Percentiles rank a stretch among this genome's conserved stretches.
These are phyloP conservation scores for Ptychoptera contaminata DNA, from an alignment of 2,888 invertebrate species.

Conservation along the genomic window DNA sequence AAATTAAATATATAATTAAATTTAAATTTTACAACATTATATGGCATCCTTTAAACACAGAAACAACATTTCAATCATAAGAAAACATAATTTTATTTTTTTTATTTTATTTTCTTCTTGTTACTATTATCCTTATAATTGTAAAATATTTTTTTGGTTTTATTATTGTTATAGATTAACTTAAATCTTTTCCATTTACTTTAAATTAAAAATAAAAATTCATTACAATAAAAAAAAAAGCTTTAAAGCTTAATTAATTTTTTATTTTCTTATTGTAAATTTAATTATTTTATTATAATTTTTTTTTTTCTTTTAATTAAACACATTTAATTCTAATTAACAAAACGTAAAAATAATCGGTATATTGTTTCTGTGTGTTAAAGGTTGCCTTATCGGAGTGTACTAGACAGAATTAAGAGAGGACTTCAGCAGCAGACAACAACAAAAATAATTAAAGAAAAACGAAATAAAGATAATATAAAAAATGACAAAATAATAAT, in stretches of 20 bases:
- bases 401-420: slow-evolving; percentile 6
- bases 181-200: too few species aligned
- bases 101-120: not conserved
- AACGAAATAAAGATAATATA: not conserved
- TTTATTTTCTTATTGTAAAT: too few species aligned
- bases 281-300: not conserved
- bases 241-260: slow-evolving; percentile 1
- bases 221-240: slow-evolving; percentile 11
- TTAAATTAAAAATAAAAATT: slow-evolving; percentile 9
- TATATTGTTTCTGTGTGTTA: slow-evolving; percentile 39
- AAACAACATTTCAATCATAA: slow-evolving; percentile 36
- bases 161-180: not conserved
- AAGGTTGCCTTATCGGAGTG: slow-evolving; percentile 38
- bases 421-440: not conserved
- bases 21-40: slow-evolving; percentile 11
- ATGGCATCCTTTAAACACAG: slow-evolving; percentile 31
- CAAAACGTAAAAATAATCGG: slow-evolving; percentile 20
- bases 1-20: not conserved
- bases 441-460: slow-evolving; percentile 5
- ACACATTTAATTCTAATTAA: too few species aligned
- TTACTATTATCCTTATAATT: not conserved
- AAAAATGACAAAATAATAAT: not conserved
- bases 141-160: too few species aligned
- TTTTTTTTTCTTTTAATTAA: too few species aligned
- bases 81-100: slow-evolving; percentile 8